phyloP scores from a whole-genome alignment of 2,113 vertebrate species.

The Pseudonaja textilis region DNA sequence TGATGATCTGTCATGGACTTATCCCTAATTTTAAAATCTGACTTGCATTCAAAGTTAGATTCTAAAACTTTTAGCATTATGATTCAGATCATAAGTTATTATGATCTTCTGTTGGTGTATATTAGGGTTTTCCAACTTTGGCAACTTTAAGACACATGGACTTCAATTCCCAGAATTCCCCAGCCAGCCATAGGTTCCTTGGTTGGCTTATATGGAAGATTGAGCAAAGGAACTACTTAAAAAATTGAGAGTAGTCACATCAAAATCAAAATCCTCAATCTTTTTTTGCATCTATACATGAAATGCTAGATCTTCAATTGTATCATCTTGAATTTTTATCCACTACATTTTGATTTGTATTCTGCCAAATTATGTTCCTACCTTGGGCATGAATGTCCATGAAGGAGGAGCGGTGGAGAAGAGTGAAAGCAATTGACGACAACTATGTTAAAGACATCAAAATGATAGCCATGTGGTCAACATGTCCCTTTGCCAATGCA shows the following conservation, averaged over 20 bases:
- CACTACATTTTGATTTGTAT: background rate
- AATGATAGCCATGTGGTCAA: background rate
- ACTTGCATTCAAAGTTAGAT: background rate
- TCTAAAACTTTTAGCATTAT: background rate
- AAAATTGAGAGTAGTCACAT: background rate
- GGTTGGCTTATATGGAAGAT: background rate
- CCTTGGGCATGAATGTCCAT: background rate
- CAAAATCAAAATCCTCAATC: background rate
- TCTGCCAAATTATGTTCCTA: background rate
- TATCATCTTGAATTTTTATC: background rate
- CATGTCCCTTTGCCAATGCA: background rate
- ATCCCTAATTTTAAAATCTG: background rate
- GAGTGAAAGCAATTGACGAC: background rate
- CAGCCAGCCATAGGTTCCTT: background rate
- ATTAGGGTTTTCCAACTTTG: background rate
- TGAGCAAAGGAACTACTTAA: background rate
- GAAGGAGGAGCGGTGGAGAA: background rate
- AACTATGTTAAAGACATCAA: background rate
- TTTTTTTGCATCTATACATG: background rate
- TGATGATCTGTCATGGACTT: background rate
- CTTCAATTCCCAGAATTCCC: background rate
- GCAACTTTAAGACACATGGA: background rate
- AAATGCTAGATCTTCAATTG: background rate
- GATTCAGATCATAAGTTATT: background rate
- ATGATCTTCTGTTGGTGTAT: background rate